Evolutionary conservation across 2,113 vertebrate genomes (phyloP).

Genomic region (Piliocolobus tephrosceles): DNA sequence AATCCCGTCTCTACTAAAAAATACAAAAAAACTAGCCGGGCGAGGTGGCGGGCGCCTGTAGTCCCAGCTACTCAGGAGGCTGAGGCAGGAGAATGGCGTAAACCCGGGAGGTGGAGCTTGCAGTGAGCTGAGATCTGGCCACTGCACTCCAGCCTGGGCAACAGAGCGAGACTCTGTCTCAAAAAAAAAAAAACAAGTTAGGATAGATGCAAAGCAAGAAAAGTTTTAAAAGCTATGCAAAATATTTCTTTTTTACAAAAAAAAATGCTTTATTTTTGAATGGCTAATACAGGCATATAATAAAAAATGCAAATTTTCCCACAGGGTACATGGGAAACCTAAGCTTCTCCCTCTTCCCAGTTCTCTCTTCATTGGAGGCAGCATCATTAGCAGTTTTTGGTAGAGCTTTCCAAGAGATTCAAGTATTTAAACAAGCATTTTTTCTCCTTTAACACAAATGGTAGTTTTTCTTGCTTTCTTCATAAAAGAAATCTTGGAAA

Average conservation of each 20-base stretch:
- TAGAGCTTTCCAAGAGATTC: not conserved
- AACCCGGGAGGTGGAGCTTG: too few species aligned
- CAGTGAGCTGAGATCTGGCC: too few species aligned
- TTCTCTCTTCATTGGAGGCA: not conserved
- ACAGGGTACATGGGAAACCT: not conserved
- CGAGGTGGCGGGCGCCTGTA: too few species aligned
- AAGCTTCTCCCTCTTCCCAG: not conserved
- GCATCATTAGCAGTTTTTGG: not conserved
- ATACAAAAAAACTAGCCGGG: too few species aligned
- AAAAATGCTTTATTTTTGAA: not conserved
- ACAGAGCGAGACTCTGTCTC: too few species aligned
- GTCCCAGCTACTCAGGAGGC: too few species aligned
- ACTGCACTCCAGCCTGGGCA: too few species aligned
- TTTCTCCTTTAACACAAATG: not conserved
- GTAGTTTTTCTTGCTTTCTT: not conserved
- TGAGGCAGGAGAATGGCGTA: too few species aligned
- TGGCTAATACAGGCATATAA: not conserved
- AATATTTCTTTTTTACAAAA: not conserved
- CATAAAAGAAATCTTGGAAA: not conserved
- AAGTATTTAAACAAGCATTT: not conserved
- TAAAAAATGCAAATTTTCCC: not conserved
- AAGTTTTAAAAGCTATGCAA: not conserved
- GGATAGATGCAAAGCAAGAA: not conserved
- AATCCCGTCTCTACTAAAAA: too few species aligned
- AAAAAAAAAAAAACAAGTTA: not conserved